A percentile compares a stretch with the other conserved stretches of the same genome.
Evolutionary conservation across 64 coral and sea anemone genomes (phyloP).

Genomic region (Montipora cactus): DNA sequence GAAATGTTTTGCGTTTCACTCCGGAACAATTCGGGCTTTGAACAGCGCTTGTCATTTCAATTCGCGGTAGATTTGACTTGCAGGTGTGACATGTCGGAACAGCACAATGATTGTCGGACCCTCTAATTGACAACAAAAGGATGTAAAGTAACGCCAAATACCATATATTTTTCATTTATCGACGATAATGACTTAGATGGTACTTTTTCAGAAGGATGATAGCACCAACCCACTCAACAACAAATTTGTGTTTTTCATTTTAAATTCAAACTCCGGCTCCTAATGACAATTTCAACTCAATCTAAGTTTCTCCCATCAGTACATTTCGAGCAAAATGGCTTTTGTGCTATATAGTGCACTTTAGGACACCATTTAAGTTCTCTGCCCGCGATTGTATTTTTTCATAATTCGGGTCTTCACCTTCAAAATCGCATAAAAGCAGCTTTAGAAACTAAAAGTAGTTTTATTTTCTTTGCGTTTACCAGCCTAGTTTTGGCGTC

Average conservation of each 20-base stretch:
- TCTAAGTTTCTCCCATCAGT: not conserved
- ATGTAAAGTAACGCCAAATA: not conserved
- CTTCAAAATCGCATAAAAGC: too few relatives aligned
- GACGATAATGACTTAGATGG: not conserved
- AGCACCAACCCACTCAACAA: not conserved
- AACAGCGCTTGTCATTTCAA: constrained; percentile 28
- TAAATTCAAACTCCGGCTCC: not conserved
- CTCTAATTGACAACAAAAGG: not conserved
- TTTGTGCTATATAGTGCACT: not conserved
- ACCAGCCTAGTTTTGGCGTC: not conserved
- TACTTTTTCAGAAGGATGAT: not conserved
- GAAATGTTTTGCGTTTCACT: not conserved
- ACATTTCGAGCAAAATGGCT: not conserved
- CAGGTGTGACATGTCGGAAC: not conserved
- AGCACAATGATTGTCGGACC: not conserved
- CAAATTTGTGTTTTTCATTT: not conserved
- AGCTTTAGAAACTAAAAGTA: too few relatives aligned
- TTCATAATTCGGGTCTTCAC: too few relatives aligned
- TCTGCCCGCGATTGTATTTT: not conserved
- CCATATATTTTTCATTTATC: not conserved
- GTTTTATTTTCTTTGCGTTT: too few relatives aligned
- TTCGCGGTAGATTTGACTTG: not conserved
- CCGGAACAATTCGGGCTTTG: constrained; percentile 7
- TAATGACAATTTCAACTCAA: not conserved
- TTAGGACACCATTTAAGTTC: not conserved